Evolutionary conservation across 2,113 vertebrate species (phyloP), one percentile per base, ranked within the genome.

Genomic region (Corythornis madagascariensis): DNA sequence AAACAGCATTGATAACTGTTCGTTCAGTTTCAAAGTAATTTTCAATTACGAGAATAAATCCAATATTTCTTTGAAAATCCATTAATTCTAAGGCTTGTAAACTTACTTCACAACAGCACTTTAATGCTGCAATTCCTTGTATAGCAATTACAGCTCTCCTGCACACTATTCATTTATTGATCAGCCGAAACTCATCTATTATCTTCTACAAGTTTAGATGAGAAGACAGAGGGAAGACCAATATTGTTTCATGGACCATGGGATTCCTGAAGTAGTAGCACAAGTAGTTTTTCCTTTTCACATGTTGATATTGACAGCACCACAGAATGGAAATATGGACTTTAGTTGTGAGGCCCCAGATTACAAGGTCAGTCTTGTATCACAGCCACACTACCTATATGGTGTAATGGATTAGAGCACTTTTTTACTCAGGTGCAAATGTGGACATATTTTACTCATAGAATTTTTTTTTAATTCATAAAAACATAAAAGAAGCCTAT

Each of bases 231-330:
- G 57, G 35, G 50, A 94, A 92, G 82, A 83, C 89, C 87, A 91
- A 84, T 94, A 93, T 76, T 90, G 73, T 88, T 94, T 95, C 76
- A 95, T 84, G 91, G 94, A 66, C 93, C 83, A 90, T 43, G 92
- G 78, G 88, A 84, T 84, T 95, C 65, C 63, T 89, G 90, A 90
- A 65, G 59, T 66, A 92, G 87, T 77, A 93, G 75, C 79, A 91
- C 35, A 82, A 66, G 38, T 86, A 28, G 45, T 92, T 77, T 90
- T 93, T 82, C 65, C 59, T 93, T 92, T 88, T 90, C 40, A 80
- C 53, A 19, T 21, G 53, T 71, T 92, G 82, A 53, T 84, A 89
- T 15, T 80, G 92, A 92, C 82, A 89, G 86, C 60, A 94, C 24
- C 2, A 4, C 61, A 81, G 69, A 89, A 80, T 61, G 82, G 84